These are phyloP conservation scores for Tauraco erythrolophus DNA, from an alignment of 2,113 vertebrate species.

Conservation along the genomic window DNA sequence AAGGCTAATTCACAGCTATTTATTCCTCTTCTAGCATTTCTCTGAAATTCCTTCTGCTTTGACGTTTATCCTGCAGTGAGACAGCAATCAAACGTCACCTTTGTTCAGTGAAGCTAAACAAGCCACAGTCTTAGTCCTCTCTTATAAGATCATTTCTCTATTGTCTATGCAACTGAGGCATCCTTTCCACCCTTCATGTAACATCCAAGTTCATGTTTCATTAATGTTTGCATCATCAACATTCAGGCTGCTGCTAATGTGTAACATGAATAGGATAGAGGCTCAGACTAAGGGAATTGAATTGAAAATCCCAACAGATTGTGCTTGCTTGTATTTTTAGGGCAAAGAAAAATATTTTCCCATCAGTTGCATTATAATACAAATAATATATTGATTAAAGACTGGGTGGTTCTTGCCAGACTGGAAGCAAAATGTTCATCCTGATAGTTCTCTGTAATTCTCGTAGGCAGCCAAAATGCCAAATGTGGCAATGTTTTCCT, in stretches of 20 bases:
- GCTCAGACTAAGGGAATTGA: not conserved
- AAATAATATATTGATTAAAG: not conserved
- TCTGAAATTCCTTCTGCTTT: not conserved
- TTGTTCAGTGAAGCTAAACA: not conserved
- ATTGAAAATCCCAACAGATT: not conserved
- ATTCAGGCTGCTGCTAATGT: not conserved
- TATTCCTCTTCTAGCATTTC: not conserved
- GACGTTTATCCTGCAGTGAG: not conserved
- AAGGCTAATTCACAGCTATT: not conserved
- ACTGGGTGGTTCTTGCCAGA: not conserved
- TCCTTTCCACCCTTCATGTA: not conserved
- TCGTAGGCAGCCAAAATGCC: not conserved
- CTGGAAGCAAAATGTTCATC: not conserved
- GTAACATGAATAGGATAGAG: not conserved
- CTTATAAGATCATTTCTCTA: not conserved
- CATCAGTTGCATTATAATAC: not conserved
- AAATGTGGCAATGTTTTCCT: not conserved
- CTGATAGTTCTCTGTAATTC: not conserved
- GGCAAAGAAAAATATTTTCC: not conserved
- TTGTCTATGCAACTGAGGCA: not conserved
- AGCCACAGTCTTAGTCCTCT: not conserved
- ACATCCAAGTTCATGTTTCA: slow-evolving; percentile 34
- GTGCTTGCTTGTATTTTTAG: not conserved
- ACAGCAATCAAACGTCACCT: not conserved
- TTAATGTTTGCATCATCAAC: slow-evolving; percentile 43